These are phyloP conservation scores for Meloe dianella DNA, from an alignment of 2,888 invertebrate species.

Conservation along the genomic window DNA sequence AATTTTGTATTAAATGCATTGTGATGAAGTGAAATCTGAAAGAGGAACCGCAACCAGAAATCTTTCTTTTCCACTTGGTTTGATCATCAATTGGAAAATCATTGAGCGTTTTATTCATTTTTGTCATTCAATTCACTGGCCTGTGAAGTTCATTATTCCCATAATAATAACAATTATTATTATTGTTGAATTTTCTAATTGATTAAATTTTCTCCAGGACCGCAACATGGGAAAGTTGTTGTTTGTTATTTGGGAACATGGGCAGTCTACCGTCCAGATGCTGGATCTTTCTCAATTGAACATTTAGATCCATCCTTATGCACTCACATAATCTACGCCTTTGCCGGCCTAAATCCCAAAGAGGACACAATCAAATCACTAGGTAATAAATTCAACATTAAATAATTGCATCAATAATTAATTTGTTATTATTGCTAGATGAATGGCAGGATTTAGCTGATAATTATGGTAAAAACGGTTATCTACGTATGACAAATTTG, in stretches of 20 bases:
- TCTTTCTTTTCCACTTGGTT: not conserved
- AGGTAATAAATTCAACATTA: conserved; percentile 59
- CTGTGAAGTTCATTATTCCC: not conserved
- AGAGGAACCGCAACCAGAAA: not conserved
- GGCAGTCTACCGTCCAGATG: conserved; percentile 74
- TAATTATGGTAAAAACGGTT: conserved; percentile 76
- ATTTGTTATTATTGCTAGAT: conserved; percentile 61
- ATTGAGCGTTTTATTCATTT: not conserved
- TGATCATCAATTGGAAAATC: not conserved
- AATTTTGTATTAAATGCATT: not conserved
- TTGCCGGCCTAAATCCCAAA: conserved; percentile 76
- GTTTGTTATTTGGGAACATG: conserved; percentile 82
- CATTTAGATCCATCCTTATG: conserved; percentile 76
- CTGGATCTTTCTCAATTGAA: conserved; percentile 70
- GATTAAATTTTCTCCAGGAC: conserved; percentile 60
- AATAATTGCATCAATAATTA: not conserved
- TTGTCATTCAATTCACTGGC: not conserved
- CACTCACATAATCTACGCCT: conserved; percentile 81
- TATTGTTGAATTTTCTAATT: no score
- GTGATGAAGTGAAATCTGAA: not conserved
- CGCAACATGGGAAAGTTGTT: conserved; percentile 74
- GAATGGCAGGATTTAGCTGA: conserved; percentile 79
- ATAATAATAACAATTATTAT: no score
- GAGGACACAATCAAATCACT: conserved; percentile 73
- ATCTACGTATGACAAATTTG: conserved; percentile 70